Evolutionary conservation across 2,888 invertebrate species (phyloP).

Genomic region (Eupeodes luniger): DNA sequence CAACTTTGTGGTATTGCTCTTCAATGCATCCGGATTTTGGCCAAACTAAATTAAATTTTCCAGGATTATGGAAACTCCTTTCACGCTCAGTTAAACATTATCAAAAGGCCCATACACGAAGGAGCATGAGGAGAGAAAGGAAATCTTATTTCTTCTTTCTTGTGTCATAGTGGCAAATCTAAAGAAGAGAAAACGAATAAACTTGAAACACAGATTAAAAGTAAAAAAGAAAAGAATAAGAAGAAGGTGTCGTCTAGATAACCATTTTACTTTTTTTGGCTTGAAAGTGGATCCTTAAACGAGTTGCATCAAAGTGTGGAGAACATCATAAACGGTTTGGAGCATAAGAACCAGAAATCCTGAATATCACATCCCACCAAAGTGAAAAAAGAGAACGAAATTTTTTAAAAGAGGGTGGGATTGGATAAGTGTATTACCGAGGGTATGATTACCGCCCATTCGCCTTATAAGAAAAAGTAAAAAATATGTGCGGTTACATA

Average conservation of each 20-base stretch:
- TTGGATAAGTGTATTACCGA: constrained; percentile 69
- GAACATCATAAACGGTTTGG: background rate
- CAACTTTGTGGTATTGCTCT: constrained; percentile 28
- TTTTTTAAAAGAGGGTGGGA: constrained; percentile 31
- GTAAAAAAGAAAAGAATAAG: background rate
- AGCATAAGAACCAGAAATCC: constrained; percentile 20
- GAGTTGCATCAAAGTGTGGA: constrained; percentile 43
- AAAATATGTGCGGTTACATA: constrained; percentile 60
- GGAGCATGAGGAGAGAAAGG: background rate
- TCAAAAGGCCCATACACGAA: constrained; percentile 67
- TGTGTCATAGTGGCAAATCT: background rate
- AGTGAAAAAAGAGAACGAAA: constrained; percentile 3
- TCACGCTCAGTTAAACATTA: constrained; percentile 66
- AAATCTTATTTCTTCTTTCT: background rate
- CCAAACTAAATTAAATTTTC: constrained; percentile 76
- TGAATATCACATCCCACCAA: constrained; percentile 53
- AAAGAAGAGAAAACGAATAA: constrained; percentile 9
- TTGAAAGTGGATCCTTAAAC: constrained; percentile 60
- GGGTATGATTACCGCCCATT: constrained; percentile 69
- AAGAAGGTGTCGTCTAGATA: constrained; percentile 22
- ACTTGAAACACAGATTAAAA: background rate
- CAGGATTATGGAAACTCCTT: constrained; percentile 72
- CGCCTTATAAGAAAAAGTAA: constrained; percentile 4
- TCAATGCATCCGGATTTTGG: constrained; percentile 48
- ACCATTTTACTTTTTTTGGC: constrained; percentile 37